Conservation (phyloP, 1,140 invertebrate species). For the Nomia melanderi region DNA sequence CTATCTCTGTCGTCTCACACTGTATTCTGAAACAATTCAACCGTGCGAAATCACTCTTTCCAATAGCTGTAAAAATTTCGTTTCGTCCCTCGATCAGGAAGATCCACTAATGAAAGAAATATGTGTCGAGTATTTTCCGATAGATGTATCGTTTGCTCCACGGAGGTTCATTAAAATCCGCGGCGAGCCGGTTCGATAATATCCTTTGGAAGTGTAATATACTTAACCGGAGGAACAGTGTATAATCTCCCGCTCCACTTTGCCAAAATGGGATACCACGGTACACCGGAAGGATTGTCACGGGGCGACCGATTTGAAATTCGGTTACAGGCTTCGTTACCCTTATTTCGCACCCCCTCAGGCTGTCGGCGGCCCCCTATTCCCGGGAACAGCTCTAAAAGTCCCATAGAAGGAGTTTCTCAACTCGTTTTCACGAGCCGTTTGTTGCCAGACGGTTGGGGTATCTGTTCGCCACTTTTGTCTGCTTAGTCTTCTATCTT, state of each 20-base stretch:
- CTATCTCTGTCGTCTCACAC: too few relatives aligned
- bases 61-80: too few relatives aligned
- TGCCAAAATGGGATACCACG: background rate
- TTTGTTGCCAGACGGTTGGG: conserved; percentile 46
- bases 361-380: conserved; percentile 27
- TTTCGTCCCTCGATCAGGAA: too few relatives aligned
- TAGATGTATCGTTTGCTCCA: too few relatives aligned
- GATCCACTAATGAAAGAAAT: too few relatives aligned
- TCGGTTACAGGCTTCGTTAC: conserved; percentile 68
- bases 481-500: background rate
- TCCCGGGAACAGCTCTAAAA: conserved; percentile 44
- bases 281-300: conserved; percentile 39
- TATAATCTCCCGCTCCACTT: background rate
- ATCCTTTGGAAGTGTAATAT: background rate
- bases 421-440: conserved; percentile 60
- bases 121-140: too few relatives aligned
- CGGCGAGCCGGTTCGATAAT: too few relatives aligned
- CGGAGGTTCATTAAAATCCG: background rate
- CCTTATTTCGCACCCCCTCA: conserved; percentile 59
- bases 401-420: conserved; percentile 49
- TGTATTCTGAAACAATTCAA: too few relatives aligned
- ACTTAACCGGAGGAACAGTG: background rate
- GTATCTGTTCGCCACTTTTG: conserved; percentile 11
- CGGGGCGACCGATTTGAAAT: conserved; percentile 61
- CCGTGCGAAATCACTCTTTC: too few relatives aligned